Evolutionary conservation across 2,888 invertebrate genomes (phyloP), one percentile per base, ranked within the genome.

Genomic region (Anthoptus insignis): DNA sequence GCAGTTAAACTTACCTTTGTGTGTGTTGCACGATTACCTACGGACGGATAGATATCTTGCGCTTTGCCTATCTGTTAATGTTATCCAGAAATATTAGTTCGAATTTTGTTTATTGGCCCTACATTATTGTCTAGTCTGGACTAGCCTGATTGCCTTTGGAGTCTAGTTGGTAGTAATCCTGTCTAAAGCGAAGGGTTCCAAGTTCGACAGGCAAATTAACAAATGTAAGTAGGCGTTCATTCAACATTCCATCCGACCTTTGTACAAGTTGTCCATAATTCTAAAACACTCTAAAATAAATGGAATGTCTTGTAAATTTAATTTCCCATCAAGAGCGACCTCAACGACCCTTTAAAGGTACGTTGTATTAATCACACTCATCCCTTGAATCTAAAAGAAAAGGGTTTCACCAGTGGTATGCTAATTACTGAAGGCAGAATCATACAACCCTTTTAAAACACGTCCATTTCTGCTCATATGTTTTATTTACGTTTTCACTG

Each of bases 401-500:
- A 82, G 78, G 81, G 76, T 79, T 77, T 76, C 74, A 80, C 80
- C 80, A 76, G 77, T 76, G 77, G 77, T 81, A 82, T 84, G 83
- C 81, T 86, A 85, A 87, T 87, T 84, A 82, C 81, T 76, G 75
- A 75, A 79, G 81, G 78, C 80, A 78, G 76, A 80, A 81, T 69
- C 58, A 64, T 80, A 81, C 81, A 85, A 81, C 82, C 84, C 82
- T 84, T 86, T 83, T 83, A 84, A 76, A 80, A 58, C 59, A n/a
- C 56, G 61, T 66, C 66, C 64, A 66, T 68, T 66, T 68, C 66
- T 60, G 49, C n/a, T 42, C 59, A 63, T 65, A 68, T 66, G 64
- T 66, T 68, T 69, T 69, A 69, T 69, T 69, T 54, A 69, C 24
- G 58, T 64, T 64, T 64, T 53, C 58, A 45, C 45, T 64, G 58